Base-by-base conservation (phyloP, 1,140 invertebrate species). In the Lysiphlebus fabarum region DNA sequence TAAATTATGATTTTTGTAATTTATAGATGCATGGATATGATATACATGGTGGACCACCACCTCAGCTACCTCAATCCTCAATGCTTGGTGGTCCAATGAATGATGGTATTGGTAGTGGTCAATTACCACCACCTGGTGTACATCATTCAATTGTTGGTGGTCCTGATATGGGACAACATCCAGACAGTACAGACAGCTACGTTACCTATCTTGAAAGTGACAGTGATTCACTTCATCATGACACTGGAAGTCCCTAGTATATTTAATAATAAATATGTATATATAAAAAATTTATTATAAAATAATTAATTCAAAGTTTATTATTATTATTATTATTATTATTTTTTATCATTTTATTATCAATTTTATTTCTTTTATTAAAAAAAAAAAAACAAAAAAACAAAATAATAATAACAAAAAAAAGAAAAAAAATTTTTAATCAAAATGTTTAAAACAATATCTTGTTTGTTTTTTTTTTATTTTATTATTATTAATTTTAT, bases 21-120 rank as follows among this genome's bases (percentile, higher is more conserved):
- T 62, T 53, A n/a, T 80, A 93, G 91, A 92, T 93, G 90, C 91
- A 94, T 66, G 91, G 91, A 33, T 93, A 92, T 70, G 91, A 93
- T 73, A 77, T 92, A 56, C 81, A 82, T 60, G 77, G 80, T 7
- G 78, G 78, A 33, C 86, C 86, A 45, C 82, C 82, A 12, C 70
- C 72, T 1, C 77, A 76, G 48, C 58, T 76, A 55, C 71, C 73
- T 40, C 76, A 76, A 7, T 82, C 81, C 4, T 76, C 75, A 5
- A 78, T 77, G 69, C 62, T 78, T 12, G 73, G 74, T 2, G 74
- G 71, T 6, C 74, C 75, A 2, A 69, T 76, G 65, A 74, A 71
- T 48, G 74, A 76, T 47, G 72, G 69, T 0, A 66, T 67, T 12
- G 75, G 73, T 36, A 73, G 74, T 12, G 71, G 75, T 7, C 67